Conservation (phyloP, 2,797 vertebrate genomes). For the Clarias fuscus region DNA sequence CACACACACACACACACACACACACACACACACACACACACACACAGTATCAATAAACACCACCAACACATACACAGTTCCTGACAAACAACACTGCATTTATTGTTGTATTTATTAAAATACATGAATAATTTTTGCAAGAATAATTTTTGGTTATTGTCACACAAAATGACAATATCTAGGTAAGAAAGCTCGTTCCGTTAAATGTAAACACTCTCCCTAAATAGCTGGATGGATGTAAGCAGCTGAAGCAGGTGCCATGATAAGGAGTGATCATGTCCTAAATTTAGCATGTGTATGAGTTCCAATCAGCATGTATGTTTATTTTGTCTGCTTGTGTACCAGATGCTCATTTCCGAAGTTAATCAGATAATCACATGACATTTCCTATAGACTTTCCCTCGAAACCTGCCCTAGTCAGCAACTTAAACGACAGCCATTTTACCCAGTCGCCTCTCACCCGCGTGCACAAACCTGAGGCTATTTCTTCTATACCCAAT, state of each 20-base stretch:
- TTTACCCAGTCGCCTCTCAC: conserved; percentile 37
- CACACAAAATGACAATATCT: background rate
- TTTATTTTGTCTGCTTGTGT: conserved; percentile 59
- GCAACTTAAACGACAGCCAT: conserved; percentile 5
- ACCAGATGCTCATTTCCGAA: conserved; percentile 31
- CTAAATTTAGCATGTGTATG: conserved; percentile 61
- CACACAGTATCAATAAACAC: background rate
- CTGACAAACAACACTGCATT: background rate
- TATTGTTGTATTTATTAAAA: background rate
- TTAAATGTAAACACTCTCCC: background rate
- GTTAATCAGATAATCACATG: conserved; percentile 10
- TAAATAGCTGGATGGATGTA: conserved; percentile 4
- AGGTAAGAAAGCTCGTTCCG: background rate
- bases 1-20: background rate
- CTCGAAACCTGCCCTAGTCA: conserved; percentile 27
- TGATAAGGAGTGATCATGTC: conserved; percentile 55
- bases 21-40: background rate
- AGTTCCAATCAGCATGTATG: conserved; percentile 61
- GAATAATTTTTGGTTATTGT: background rate
- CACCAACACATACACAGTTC: background rate
- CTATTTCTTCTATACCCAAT: conserved; percentile 13
- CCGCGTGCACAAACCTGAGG: conserved; percentile 31
- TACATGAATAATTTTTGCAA: background rate
- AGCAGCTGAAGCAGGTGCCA: background rate
- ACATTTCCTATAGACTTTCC: conserved; percentile 13